A percentile compares a stretch with the other conserved stretches of the same genome.
Conservation (phyloP, 2,888 invertebrate genomes). For the Cactoblastis cactorum region DNA sequence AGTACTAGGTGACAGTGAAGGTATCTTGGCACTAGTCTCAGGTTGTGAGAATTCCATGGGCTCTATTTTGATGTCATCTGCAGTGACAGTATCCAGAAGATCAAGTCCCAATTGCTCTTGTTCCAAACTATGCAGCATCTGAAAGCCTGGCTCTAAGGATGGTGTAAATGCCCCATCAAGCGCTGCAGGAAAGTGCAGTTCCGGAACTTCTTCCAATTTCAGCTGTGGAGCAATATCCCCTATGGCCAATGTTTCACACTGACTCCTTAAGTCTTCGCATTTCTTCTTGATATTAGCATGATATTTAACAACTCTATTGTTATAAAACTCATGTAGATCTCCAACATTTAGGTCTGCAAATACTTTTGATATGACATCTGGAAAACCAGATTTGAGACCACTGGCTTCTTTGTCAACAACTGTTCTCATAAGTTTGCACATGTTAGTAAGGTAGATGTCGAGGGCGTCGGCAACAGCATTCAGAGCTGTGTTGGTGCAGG, state of each 20-base stretch:
- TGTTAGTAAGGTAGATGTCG: slow-evolving; percentile 62
- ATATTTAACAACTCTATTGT: slow-evolving; percentile 59
- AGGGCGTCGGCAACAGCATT: slow-evolving; percentile 60
- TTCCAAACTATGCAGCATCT: slow-evolving; percentile 82
- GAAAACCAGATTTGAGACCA: slow-evolving; percentile 60
- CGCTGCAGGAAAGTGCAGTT: slow-evolving; percentile 75
- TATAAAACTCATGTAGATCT: slow-evolving; percentile 64
- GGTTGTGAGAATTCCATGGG: slow-evolving; percentile 62
- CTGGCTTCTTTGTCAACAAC: slow-evolving; percentile 65
- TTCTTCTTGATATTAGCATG: slow-evolving; percentile 56
- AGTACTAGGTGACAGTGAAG: slow-evolving; percentile 57
- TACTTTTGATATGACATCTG: slow-evolving; percentile 70
- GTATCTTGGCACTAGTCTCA: slow-evolving; percentile 49
- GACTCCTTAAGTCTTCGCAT: slow-evolving; percentile 47
- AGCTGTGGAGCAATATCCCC: slow-evolving; percentile 59
- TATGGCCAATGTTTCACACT: slow-evolving; percentile 55
- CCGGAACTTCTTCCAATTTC: slow-evolving; percentile 73
- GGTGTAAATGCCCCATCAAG: slow-evolving; percentile 75
- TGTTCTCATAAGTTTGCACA: slow-evolving; percentile 64
- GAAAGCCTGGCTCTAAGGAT: slow-evolving; percentile 81
- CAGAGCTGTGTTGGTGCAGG: slow-evolving; percentile 61
- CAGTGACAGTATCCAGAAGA: slow-evolving; percentile 56
- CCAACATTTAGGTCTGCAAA: slow-evolving; percentile 66
- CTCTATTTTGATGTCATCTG: slow-evolving; percentile 69
- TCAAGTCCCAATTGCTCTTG: slow-evolving; percentile 76